These are phyloP conservation scores for Drosophila nebulosa DNA, from an alignment of 1,140 invertebrate genomes.

Conservation along the genomic window DNA sequence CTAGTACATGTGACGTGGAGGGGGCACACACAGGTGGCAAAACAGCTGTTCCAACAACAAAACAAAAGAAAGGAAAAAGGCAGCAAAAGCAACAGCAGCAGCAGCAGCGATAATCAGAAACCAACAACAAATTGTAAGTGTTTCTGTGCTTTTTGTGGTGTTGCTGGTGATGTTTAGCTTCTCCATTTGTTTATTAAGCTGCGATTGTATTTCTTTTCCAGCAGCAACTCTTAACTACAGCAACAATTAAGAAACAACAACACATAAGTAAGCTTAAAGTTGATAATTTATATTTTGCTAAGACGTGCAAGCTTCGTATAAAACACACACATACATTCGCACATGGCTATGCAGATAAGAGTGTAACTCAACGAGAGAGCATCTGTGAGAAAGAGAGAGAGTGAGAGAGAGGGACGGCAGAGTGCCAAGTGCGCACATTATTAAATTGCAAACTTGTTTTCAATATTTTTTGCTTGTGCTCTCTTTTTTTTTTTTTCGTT, in stretches of 20 bases:
- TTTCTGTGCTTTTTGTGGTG: constrained; percentile 26
- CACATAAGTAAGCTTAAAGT: constrained; percentile 37
- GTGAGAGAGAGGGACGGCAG: constrained; percentile 44
- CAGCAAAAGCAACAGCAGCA: too few relatives aligned
- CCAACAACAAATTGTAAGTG: constrained; percentile 46
- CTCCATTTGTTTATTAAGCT: constrained; percentile 38
- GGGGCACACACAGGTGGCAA: constrained; percentile 55
- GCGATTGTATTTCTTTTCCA: constrained; percentile 49
- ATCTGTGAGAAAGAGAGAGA: constrained; percentile 50
- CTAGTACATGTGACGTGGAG: constrained; percentile 59
- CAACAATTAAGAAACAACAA: constrained; percentile 24
- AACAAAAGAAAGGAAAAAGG: constrained; percentile 19
- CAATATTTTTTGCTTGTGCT: constrained; percentile 20
- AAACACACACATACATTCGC: constrained; percentile 26
- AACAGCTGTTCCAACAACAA: constrained; percentile 73
- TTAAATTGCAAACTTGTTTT: constrained; percentile 79
- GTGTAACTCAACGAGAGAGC: constrained; percentile 4
- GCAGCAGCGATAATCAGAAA: not conserved
- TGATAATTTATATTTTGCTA: constrained; percentile 44
- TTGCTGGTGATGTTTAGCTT: constrained; percentile 29
- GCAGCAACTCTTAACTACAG: constrained; percentile 44
- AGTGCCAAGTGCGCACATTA: constrained; percentile 72
- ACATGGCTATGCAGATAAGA: constrained; percentile 19
- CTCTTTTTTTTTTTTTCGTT: constrained; percentile 35
- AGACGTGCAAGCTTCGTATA: constrained; percentile 56